phyloP scores from a whole-genome alignment of 2,797 vertebrate genomes.

The Acrocephalus scirpaceus region DNA sequence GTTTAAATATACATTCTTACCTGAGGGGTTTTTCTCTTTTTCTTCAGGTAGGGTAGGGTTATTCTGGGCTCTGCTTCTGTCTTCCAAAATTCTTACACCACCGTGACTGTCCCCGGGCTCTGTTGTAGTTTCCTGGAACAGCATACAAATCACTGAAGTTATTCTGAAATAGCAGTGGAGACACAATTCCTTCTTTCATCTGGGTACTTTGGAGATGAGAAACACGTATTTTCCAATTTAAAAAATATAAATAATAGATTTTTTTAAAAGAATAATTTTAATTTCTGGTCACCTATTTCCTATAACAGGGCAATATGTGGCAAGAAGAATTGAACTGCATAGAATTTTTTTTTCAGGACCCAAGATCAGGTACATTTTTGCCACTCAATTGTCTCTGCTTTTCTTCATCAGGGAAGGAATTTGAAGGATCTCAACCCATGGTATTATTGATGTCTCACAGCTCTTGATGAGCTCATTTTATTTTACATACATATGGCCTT shows the following conservation, averaged over 20 bases:
- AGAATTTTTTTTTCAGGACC: background rate
- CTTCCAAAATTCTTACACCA: background rate
- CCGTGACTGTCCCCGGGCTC: background rate
- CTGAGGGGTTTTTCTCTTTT: background rate
- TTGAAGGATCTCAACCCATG: background rate
- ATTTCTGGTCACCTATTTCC: background rate
- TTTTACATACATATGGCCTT: background rate
- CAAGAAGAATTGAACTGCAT: background rate
- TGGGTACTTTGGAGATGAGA: background rate
- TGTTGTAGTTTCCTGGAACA: background rate
- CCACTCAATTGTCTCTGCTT: background rate
- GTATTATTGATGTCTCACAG: background rate
- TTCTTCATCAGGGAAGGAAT: background rate
- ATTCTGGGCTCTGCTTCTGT: background rate
- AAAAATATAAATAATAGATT: accelerated
- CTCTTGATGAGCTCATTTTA: background rate
- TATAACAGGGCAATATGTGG: background rate
- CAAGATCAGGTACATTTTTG: background rate
- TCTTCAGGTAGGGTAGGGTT: background rate
- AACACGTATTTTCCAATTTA: background rate
- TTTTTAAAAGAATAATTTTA: background rate
- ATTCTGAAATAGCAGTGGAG: background rate
- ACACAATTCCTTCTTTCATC: background rate
- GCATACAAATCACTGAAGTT: background rate
- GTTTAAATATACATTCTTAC: background rate